Conservation (phyloP, 2,888 invertebrate genomes). For the Palloptera scutellata region DNA sequence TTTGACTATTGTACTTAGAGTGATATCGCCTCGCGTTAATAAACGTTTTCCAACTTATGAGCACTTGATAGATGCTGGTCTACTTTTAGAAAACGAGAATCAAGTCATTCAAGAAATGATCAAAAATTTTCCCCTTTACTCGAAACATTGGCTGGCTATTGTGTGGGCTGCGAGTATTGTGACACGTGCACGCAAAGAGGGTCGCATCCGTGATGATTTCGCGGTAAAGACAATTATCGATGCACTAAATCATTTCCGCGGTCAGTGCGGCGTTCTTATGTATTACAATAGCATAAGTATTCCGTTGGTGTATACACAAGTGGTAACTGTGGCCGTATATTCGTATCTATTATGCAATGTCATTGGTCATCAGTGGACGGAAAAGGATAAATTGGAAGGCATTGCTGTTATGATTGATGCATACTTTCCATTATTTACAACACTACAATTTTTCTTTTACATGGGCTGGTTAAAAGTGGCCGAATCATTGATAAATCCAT, state of each 20-base stretch:
- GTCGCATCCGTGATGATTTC: slow-evolving; percentile 87
- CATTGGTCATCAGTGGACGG: slow-evolving; percentile 87
- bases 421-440: slow-evolving; percentile 87
- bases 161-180: slow-evolving; percentile 91
- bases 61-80: slow-evolving; percentile 83
- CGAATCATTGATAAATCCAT: slow-evolving; percentile 87
- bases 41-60: slow-evolving; percentile 85
- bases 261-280: slow-evolving; percentile 75
- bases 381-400: slow-evolving; percentile 62
- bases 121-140: slow-evolving; percentile 79
- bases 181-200: slow-evolving; percentile 85
- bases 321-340: slow-evolving; percentile 88
- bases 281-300: slow-evolving; percentile 78
- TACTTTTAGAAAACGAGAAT: slow-evolving; percentile 81
- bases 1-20: slow-evolving; percentile 82
- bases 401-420: slow-evolving; percentile 73
- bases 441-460: slow-evolving; percentile 85
- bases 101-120: slow-evolving; percentile 78
- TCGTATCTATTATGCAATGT: slow-evolving; percentile 86
- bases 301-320: slow-evolving; percentile 84
- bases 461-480: slow-evolving; percentile 93
- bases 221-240: slow-evolving; percentile 90
- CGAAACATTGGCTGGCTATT: slow-evolving; percentile 89
- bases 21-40: slow-evolving; percentile 86
- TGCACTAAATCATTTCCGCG: slow-evolving; percentile 83